Evolutionary conservation across 2,797 vertebrate genomes (phyloP).

Genomic region (Myiotriccus ornatus): DNA sequence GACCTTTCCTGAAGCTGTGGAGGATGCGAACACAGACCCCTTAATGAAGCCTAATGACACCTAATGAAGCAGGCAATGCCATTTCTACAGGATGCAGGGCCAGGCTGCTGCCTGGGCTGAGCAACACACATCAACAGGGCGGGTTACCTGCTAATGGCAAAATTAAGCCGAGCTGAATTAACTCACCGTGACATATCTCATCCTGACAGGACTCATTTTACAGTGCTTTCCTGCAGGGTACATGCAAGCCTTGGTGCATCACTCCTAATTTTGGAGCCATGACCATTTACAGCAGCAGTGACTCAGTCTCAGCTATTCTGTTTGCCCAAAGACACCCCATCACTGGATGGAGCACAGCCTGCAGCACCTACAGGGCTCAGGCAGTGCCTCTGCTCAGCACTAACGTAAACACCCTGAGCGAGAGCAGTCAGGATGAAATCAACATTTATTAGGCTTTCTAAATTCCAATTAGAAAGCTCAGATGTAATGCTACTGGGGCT

Average conservation of each 20-base stretch:
- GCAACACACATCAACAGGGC: not conserved
- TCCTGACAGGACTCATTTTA: not conserved
- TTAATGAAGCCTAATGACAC: not conserved
- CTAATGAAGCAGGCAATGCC: not conserved
- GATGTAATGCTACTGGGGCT: not conserved
- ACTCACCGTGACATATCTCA: not conserved
- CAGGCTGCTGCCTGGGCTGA: not conserved
- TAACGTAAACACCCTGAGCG: not conserved
- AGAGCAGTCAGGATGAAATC: conserved; percentile 4
- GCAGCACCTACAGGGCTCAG: not conserved
- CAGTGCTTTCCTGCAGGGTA: not conserved
- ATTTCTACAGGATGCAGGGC: not conserved
- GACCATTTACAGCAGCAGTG: not conserved
- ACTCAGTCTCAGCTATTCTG: not conserved
- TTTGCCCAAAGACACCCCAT: not conserved
- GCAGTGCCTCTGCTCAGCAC: not conserved
- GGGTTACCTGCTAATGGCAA: not conserved
- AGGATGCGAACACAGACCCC: fast-evolving
- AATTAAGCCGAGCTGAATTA: not conserved
- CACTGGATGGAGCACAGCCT: fast-evolving
- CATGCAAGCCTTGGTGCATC: not conserved
- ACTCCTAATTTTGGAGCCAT: not conserved
- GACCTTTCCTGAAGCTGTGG: not conserved
- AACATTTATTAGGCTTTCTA: conserved; percentile 45
- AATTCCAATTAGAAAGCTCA: conserved; percentile 35